These are phyloP conservation scores for Mantis religiosa DNA, from an alignment of 2,888 invertebrate species.

Conservation along the genomic window DNA sequence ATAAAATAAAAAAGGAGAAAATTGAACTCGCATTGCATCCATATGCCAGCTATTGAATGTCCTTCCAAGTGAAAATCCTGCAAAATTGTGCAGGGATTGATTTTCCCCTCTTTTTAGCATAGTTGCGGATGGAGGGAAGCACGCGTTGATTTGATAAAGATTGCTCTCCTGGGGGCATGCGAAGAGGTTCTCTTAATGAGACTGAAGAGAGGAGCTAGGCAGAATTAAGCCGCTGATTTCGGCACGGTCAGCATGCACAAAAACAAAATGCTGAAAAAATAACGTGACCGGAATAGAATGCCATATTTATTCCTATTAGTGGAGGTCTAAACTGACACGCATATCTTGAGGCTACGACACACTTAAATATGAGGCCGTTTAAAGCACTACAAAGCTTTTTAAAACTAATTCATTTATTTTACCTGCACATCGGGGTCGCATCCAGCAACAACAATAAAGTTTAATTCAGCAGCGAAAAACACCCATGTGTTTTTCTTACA, in stretches of 20 bases:
- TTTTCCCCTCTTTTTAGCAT: background rate
- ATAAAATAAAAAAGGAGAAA: no score
- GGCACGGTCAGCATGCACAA: background rate
- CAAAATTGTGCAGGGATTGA: background rate
- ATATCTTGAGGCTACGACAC: no score
- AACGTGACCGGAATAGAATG: background rate
- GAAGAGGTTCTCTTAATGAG: background rate
- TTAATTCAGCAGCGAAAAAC: no score
- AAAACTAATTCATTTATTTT: no score
- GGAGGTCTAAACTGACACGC: no score
- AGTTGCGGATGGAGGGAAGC: background rate
- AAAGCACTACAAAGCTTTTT: no score
- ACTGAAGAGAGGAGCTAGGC: background rate
- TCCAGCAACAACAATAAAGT: no score
- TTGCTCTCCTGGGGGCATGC: background rate
- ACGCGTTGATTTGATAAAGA: background rate
- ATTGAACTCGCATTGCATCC: background rate
- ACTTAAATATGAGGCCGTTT: no score
- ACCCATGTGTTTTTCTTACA: no score
- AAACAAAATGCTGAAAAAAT: background rate
- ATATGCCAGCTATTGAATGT: background rate
- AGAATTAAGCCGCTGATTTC: background rate
- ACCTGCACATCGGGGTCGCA: no score
- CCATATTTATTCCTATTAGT: background rate
- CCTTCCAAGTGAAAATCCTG: background rate